Percentiles rank a stretch among this genome's conserved stretches.
Evolutionary conservation across 2,797 vertebrate species (phyloP).

Genomic region (Hemibagrus guttatus): DNA sequence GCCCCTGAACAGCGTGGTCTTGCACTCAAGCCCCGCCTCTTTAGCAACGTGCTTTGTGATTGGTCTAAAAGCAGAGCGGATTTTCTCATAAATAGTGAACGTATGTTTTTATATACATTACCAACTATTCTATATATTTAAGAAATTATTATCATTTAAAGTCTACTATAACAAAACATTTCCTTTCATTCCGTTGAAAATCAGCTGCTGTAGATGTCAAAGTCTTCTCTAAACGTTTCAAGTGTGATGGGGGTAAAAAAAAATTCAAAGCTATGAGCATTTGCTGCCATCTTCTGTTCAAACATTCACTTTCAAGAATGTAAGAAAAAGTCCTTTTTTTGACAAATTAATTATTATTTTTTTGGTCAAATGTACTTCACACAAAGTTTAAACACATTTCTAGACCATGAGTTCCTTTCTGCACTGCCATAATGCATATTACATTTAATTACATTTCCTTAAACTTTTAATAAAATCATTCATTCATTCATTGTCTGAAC

Average conservation of each 20-base stretch:
- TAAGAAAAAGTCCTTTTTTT: background rate
- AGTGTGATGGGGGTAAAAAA: background rate
- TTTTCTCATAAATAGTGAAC: background rate
- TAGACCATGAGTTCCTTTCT: background rate
- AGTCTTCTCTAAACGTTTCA: background rate
- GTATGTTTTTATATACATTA: background rate
- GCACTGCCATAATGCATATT: background rate
- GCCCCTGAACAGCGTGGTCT: background rate
- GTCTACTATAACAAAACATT: background rate
- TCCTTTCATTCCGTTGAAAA: background rate
- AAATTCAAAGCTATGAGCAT: background rate
- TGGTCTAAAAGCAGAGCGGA: background rate
- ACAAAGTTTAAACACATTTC: background rate
- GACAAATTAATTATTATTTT: background rate
- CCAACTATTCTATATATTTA: no score
- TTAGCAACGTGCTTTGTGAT: background rate
- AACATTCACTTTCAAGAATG: background rate
- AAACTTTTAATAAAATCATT: no score
- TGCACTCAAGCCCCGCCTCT: background rate
- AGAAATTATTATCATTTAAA: background rate
- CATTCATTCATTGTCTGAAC: no score
- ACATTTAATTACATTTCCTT: no score
- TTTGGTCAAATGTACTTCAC: no score
- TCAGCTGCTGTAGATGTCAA: background rate
- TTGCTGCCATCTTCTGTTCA: constrained; percentile 14